Percentiles rank a stretch among this genome's conserved stretches.
Evolutionary conservation across 2,888 invertebrate species (phyloP).

Genomic region (Trichopoda pennipes): DNA sequence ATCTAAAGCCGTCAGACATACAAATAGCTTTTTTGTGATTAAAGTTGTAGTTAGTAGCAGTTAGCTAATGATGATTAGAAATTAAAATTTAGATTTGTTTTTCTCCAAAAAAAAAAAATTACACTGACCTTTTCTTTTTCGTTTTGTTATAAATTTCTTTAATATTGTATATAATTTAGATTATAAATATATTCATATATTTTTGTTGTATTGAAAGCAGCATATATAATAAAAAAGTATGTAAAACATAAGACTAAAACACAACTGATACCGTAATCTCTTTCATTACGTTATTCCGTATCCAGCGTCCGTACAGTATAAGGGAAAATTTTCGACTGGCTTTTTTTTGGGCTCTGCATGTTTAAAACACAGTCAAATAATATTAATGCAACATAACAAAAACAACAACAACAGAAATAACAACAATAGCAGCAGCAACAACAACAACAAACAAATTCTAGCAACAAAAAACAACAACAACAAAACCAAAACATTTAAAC

Average conservation of each 20-base stretch:
- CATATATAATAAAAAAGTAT: conserved; percentile 22
- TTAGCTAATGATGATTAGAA: conserved; percentile 22
- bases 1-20: conserved; percentile 36
- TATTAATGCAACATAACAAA: conserved; percentile 62
- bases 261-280: conserved; percentile 66
- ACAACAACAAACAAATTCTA: conserved; percentile 29
- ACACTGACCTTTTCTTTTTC: not conserved
- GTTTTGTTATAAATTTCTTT: too few relatives aligned
- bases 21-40: not conserved
- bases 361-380: conserved; percentile 64
- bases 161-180: too few relatives aligned
- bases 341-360: conserved; percentile 64
- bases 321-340: conserved; percentile 80
- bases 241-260: conserved; percentile 54
- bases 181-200: not conserved
- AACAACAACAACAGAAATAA: conserved; percentile 43
- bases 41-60: conserved; percentile 5
- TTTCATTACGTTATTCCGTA: conserved; percentile 62
- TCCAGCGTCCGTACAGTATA: conserved; percentile 79
- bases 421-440: conserved; percentile 25
- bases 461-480: conserved; percentile 49
- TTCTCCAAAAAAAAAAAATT: not conserved
- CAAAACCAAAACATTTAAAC: conserved; percentile 23
- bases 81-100: not conserved
- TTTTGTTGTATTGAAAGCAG: conserved; percentile 14